A percentile compares a stretch with the other conserved stretches of the same genome.
Evolutionary conservation across 2,113 vertebrate species (phyloP).

Genomic region (Herpetotheres cachinnans): DNA sequence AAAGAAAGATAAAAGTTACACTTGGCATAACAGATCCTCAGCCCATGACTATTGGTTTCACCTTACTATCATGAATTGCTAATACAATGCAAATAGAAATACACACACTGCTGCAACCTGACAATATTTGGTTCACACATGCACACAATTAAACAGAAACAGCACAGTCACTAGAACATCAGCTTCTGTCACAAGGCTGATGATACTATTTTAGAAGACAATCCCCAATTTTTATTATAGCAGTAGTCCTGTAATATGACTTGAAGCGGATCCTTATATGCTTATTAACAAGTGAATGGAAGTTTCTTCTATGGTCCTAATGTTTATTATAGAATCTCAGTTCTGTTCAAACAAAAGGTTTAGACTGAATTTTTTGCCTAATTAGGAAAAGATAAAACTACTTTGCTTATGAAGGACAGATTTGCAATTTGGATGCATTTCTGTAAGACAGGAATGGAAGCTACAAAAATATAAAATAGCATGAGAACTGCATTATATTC

Average conservation of each 20-base stretch:
- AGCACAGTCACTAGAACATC: neutral
- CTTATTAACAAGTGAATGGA: neutral
- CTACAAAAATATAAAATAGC: neutral
- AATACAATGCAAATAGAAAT: neutral
- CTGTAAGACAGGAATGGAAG: neutral
- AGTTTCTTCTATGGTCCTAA: neutral
- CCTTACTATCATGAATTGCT: neutral
- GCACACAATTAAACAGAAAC: neutral
- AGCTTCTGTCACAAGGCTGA: neutral
- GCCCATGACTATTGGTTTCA: neutral
- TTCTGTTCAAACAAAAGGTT: neutral
- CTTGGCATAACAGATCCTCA: neutral
- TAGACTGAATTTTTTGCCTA: neutral
- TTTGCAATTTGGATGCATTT: neutral
- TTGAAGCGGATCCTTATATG: neutral
- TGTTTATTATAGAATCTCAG: neutral
- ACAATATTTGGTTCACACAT: neutral
- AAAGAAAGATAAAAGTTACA: neutral
- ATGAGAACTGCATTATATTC: neutral
- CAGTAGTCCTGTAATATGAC: neutral
- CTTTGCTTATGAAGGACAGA: neutral
- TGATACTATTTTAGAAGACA: neutral
- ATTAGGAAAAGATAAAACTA: neutral
- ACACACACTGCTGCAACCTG: neutral
- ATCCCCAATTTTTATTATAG: neutral